These are phyloP conservation scores for Bombus haemorrhoidalis DNA, from an alignment of 1,140 invertebrate genomes.

Conservation along the genomic window DNA sequence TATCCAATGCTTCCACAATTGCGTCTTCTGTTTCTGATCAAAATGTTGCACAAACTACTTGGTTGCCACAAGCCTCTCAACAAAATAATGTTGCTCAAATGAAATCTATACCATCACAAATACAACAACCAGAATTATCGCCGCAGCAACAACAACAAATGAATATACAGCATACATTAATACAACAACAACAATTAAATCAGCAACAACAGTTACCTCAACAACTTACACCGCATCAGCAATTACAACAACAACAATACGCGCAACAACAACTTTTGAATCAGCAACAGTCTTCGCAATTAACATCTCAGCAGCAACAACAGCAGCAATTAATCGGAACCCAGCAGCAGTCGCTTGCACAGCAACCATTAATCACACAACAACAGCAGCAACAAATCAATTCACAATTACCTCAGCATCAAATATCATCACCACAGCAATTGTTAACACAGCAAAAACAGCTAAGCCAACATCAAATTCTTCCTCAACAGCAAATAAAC, in stretches of 20 bases:
- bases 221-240: slow-evolving; percentile 74
- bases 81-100: slow-evolving; percentile 76
- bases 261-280: slow-evolving; percentile 77
- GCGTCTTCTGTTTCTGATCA: slow-evolving; percentile 79
- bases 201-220: slow-evolving; percentile 69
- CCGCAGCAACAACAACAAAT: slow-evolving; percentile 73
- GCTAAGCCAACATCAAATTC: slow-evolving; percentile 69
- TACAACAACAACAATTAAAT: slow-evolving; percentile 78
- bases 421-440: slow-evolving; percentile 2
- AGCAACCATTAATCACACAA: slow-evolving; percentile 60
- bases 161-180: slow-evolving; percentile 74
- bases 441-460: slow-evolving; percentile 68
- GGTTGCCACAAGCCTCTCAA: slow-evolving; percentile 79
- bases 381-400: slow-evolving; percentile 71
- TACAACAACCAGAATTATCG: slow-evolving; percentile 51
- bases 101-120: slow-evolving; percentile 71
- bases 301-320: slow-evolving; percentile 61
- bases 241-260: slow-evolving; percentile 73
- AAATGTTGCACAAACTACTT: slow-evolving; percentile 79
- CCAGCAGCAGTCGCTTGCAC: slow-evolving; percentile 63
- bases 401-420: slow-evolving; percentile 63
- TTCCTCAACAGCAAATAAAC: slow-evolving; percentile 68
- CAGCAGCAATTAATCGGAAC: slow-evolving; percentile 61
- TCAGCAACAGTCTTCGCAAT: slow-evolving; percentile 73
- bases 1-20: slow-evolving; percentile 75